Base-by-base conservation (phyloP, 2,888 invertebrate species). In the Argyresthia albistria region DNA sequence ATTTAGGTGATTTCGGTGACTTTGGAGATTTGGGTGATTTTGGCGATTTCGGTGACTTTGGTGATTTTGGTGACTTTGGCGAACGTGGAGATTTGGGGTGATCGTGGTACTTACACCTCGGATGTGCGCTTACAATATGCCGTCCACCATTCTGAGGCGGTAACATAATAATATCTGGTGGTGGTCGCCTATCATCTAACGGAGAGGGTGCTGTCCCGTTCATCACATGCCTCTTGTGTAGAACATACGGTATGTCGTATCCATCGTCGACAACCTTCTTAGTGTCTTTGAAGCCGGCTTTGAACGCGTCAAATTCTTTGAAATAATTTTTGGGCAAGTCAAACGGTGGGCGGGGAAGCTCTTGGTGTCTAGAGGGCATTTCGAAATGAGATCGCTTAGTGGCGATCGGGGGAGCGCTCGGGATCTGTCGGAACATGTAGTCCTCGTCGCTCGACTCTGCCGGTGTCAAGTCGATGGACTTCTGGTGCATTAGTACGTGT, bases 401-500 rank as follows among this genome's bases (percentile, higher is more conserved):
- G 54, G 94, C 93, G 14, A 93, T 89, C 0, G 90, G 91, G 0
- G 92, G 93, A 16, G 93, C 93, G 67, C 93, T 93, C 0, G 91
- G 91, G 61, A 94, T 93, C 79, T 93, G 93, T 56, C 92, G 91
- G 65, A 93, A 93, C 15, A 93, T 90, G 64, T 93, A 93, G 72
- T 95, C 95, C 70, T 95, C 95, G 65, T 95, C 95, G 56, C 95
- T 94, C 0, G 95, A 95, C 74, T 95, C 95, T 0, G 94, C 94
- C 4, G 95, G 95, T 1, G 95, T 95, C 35, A 95, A 77, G 67
- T 95, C 95, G 55, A 95, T 95, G 0, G 95, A 95, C 68, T 95
- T 95, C 65, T 95, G 95, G 75, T 95, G 95, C 92, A 93, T 95
- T 25, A 95, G 72, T 35, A 94, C 91, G 74, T 94, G 92, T 14